These are phyloP conservation scores for Paratilapia polleni DNA, from an alignment of 2,113 vertebrate species.

Conservation along the genomic window DNA sequence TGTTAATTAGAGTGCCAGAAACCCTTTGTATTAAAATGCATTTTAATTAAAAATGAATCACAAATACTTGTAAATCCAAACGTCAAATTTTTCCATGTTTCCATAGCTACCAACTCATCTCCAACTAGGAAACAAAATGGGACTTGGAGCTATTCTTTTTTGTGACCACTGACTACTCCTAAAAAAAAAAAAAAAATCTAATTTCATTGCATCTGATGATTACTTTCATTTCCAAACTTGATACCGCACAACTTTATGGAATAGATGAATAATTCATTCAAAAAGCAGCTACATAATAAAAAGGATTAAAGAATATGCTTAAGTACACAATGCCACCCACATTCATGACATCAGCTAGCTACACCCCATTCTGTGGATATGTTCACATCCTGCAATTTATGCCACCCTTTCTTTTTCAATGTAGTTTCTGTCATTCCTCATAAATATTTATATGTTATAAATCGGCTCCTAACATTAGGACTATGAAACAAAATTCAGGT, in stretches of 20 bases:
- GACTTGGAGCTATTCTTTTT: neutral
- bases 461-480: neutral
- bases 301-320: neutral
- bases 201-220: too few species aligned
- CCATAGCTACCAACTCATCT: neutral
- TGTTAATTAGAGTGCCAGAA: neutral
- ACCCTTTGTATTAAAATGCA: neutral
- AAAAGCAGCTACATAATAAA: neutral
- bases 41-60: conserved; percentile 15
- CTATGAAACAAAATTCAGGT: neutral
- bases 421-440: neutral
- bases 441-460: neutral
- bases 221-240: too few species aligned
- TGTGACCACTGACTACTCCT: neutral
- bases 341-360: neutral
- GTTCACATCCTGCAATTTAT: neutral
- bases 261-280: neutral
- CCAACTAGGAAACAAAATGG: neutral
- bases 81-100: conserved; percentile 1
- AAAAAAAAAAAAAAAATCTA: too few species aligned
- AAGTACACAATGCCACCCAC: neutral
- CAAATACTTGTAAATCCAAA: neutral
- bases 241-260: too few species aligned
- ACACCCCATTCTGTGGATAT: neutral
- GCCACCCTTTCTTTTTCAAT: neutral